A percentile compares a stretch with the other conserved stretches of the same genome.
These are phyloP conservation scores for Lagria hirta DNA, from an alignment of 2,888 invertebrate genomes.

Conservation along the genomic window DNA sequence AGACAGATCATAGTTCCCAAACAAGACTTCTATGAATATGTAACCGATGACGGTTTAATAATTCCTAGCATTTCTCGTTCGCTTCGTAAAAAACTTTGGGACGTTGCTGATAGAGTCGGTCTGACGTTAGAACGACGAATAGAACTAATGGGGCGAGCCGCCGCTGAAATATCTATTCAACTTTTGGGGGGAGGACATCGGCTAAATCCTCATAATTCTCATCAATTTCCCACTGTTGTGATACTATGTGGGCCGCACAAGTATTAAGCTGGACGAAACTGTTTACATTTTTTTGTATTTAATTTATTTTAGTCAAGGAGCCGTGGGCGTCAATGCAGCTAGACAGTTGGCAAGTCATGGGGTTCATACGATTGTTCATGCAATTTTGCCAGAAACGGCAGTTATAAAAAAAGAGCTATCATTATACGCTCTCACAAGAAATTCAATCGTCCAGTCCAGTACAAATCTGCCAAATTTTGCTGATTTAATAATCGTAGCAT, in stretches of 20 bases:
- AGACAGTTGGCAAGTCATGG: slow-evolving; percentile 83
- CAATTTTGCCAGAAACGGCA: slow-evolving; percentile 45
- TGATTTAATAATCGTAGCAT: slow-evolving; percentile 61
- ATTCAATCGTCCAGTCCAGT: slow-evolving; percentile 59
- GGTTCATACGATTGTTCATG: slow-evolving; percentile 64
- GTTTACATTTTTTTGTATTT: slow-evolving; percentile 3
- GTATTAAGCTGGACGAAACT: slow-evolving; percentile 46
- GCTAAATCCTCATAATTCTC: slow-evolving; percentile 81
- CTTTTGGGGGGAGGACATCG: slow-evolving; percentile 82
- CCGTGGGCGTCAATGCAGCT: slow-evolving; percentile 73
- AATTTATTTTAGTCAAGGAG: slow-evolving; percentile 57
- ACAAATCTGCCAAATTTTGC: slow-evolving; percentile 55
- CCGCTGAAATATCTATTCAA: slow-evolving; percentile 80
- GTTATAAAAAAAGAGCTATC: slow-evolving; percentile 64
- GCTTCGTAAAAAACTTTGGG: slow-evolving; percentile 69
- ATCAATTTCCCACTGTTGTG: slow-evolving; percentile 83
- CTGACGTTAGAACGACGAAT: slow-evolving; percentile 66
- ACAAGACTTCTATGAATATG: slow-evolving; percentile 64
- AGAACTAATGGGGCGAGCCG: slow-evolving; percentile 80
- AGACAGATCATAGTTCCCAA: slow-evolving; percentile 73
- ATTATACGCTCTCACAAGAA: slow-evolving; percentile 67
- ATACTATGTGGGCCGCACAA: slow-evolving; percentile 72
- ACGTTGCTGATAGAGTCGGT: slow-evolving; percentile 68
- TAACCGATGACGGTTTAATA: slow-evolving; percentile 78
- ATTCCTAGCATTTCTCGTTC: slow-evolving; percentile 74